Conservation (phyloP, 2,113 vertebrate genomes). For the Aphyosemion australe region DNA sequence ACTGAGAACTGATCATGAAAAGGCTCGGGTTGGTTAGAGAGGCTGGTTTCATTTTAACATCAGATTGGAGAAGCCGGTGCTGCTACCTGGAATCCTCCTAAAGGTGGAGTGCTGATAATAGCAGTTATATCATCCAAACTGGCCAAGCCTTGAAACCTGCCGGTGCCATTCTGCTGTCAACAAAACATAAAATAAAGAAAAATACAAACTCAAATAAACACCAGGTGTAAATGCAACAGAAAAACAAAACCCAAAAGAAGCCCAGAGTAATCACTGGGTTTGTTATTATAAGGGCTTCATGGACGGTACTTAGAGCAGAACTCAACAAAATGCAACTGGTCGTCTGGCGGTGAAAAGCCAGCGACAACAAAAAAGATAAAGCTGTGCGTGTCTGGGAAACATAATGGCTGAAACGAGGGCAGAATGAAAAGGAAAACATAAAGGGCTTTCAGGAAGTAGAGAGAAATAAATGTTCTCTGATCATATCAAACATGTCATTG, state of each 20-base stretch:
- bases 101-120: constrained; percentile 85
- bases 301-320: constrained; percentile 28
- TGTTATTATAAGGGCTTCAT: background rate
- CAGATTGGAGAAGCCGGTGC: constrained; percentile 37
- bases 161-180: constrained; percentile 83
- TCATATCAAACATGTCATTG: constrained; percentile 45
- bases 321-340: constrained; percentile 50
- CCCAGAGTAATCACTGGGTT: constrained; percentile 4
- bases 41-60: constrained; percentile 19
- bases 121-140: constrained; percentile 84
- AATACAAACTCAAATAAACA: constrained; percentile 59
- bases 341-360: constrained; percentile 59
- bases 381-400: constrained; percentile 44
- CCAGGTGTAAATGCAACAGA: constrained; percentile 17
- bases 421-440: constrained; percentile 63
- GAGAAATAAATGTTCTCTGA: constrained; percentile 46
- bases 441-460: constrained; percentile 51
- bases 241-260: constrained; percentile 13
- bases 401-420: constrained; percentile 58
- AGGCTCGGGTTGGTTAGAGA: constrained; percentile 5
- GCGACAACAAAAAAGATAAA: constrained; percentile 50
- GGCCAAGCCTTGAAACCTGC: constrained; percentile 82
- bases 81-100: constrained; percentile 90
- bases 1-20: background rate
- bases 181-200: constrained; percentile 59